These are phyloP conservation scores for Cryptomyrus ogoouensis DNA, from an alignment of 2,113 vertebrate species.

Conservation along the genomic window DNA sequence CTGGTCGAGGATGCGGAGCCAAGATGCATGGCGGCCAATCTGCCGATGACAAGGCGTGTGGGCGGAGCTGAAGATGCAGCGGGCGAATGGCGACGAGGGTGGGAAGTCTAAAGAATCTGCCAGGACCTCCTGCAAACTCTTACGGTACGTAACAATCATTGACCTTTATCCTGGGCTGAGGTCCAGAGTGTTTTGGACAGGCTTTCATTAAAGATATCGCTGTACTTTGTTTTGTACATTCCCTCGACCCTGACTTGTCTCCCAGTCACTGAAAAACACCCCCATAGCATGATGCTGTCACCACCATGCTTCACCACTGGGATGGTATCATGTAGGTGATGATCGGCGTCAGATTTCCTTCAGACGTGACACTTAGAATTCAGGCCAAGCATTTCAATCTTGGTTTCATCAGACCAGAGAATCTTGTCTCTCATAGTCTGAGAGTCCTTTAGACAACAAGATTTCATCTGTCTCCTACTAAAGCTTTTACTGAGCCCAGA, in stretches of 20 bases:
- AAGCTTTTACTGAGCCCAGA: too few species aligned
- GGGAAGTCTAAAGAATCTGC: too few species aligned
- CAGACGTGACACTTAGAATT: background rate
- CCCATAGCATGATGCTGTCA: background rate
- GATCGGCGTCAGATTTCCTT: background rate
- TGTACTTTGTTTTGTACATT: background rate
- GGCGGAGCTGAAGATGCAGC: too few species aligned
- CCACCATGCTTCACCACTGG: background rate
- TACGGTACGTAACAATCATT: too few species aligned
- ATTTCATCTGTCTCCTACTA: background rate
- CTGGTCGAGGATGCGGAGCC: too few species aligned
- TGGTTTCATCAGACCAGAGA: background rate
- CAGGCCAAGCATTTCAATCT: background rate
- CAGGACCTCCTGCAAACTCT: too few species aligned
- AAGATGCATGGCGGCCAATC: too few species aligned
- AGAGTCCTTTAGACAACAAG: background rate
- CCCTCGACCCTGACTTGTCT: background rate
- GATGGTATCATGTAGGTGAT: background rate
- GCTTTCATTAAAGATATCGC: background rate
- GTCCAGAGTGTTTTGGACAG: too few species aligned
- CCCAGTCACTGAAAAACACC: background rate
- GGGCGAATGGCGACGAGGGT: too few species aligned
- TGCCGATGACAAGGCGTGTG: too few species aligned
- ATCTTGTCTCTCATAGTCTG: background rate
- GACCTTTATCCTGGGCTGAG: background rate